Percentiles rank a stretch among this genome's conserved stretches.
phyloP scores from a whole-genome alignment of 2,797 vertebrate genomes.

The Gastrophryne carolinensis region DNA sequence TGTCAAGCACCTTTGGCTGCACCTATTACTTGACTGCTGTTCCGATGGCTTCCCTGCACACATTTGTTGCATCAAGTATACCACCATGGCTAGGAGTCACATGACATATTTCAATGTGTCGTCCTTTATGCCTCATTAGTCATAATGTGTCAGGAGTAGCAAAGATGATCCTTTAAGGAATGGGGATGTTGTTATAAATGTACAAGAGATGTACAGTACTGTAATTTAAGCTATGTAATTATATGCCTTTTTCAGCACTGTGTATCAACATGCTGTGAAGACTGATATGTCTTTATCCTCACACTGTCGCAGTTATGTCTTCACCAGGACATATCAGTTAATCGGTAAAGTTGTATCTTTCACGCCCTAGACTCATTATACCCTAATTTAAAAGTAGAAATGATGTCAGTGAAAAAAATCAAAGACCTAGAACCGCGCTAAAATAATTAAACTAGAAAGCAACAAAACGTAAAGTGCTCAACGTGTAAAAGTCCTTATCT shows the following conservation, averaged over 20 bases:
- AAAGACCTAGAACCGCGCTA: too few species aligned
- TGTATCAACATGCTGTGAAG: constrained; percentile 20
- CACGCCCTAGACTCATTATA: background rate
- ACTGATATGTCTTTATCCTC: constrained; percentile 13
- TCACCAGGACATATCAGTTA: constrained; percentile 8
- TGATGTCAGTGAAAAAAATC: too few species aligned
- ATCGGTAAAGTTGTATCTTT: background rate
- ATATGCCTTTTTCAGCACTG: constrained; percentile 14
- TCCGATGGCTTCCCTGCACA: too few species aligned
- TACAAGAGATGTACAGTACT: constrained; percentile 29
- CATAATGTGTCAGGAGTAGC: constrained; percentile 19
- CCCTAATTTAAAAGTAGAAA: background rate
- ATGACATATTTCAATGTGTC: constrained; percentile 1
- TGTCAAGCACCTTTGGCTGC: too few species aligned
- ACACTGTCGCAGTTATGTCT: background rate
- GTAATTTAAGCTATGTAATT: constrained; percentile 12
- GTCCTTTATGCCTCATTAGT: constrained; percentile 22
- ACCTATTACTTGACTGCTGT: too few species aligned
- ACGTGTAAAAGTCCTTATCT: too few species aligned
- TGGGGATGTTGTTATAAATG: constrained; percentile 33
- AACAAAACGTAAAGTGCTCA: too few species aligned
- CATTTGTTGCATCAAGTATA: too few species aligned
- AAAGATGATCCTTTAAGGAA: constrained; percentile 27
- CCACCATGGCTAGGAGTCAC: background rate
- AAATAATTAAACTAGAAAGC: too few species aligned